Evolutionary conservation across 2,113 vertebrate species (phyloP).

Genomic region (Pongo abelii): DNA sequence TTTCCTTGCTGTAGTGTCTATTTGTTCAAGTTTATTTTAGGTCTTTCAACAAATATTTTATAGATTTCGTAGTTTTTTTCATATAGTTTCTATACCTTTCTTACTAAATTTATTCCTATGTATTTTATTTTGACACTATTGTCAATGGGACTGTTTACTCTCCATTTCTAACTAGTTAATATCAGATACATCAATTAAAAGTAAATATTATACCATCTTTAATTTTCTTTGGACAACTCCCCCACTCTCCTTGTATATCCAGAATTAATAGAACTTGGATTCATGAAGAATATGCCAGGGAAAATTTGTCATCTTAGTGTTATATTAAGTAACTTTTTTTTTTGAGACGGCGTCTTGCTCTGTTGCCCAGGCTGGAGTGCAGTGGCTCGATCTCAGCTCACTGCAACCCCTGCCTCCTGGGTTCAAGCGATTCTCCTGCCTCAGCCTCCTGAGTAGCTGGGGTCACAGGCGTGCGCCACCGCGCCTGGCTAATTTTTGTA

Average conservation of each 20-base stretch:
- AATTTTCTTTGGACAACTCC: background rate
- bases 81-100: background rate
- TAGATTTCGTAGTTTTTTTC: slow-evolving; percentile 29
- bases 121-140: background rate
- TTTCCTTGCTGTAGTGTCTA: background rate
- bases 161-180: background rate
- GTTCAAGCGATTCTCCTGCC: too few species aligned
- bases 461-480: too few species aligned
- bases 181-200: slow-evolving; percentile 23
- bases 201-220: background rate
- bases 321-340: background rate
- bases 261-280: slow-evolving; percentile 43
- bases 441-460: too few species aligned
- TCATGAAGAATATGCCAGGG: slow-evolving; percentile 1
- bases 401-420: too few species aligned
- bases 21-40: slow-evolving; percentile 25
- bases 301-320: background rate
- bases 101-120: slow-evolving; percentile 22
- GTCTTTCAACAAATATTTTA: background rate
- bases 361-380: too few species aligned
- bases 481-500: too few species aligned
- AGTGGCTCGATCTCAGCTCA: too few species aligned
- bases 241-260: background rate
- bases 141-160: background rate
- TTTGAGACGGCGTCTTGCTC: too few species aligned